Evolutionary conservation across 2,888 invertebrate genomes (phyloP), one percentile per base, ranked within the genome.

Genomic region (Neocrepidodera transversa): DNA sequence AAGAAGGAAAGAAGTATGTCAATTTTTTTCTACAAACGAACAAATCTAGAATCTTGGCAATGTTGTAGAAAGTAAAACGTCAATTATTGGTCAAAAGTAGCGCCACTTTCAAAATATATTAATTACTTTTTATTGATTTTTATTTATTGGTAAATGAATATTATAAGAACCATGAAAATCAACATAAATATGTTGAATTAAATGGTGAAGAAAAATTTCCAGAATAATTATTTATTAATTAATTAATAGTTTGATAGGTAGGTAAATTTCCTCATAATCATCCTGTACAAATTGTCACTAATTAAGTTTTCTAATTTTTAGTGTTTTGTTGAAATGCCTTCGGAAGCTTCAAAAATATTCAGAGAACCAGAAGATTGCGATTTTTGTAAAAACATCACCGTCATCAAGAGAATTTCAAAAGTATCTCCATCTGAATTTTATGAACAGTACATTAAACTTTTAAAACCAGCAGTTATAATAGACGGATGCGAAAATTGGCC

Each of bases 401-500:
- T 82, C 63, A 86, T 93, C 20, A 85, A 85, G 32, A 86, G 88
- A 59, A 81, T 94, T 0, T 76, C 83, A 5, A 86, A 88, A 69
- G 83, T 93, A 13, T 84, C 87, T 0, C 84, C 88, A 0, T 78
- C 80, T 3, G 82, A 86, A 57, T 96, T 96, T 75, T 91, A 93
- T 71, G 76, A 83, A 16, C 79, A 82, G 72, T 95, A 86, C 71
- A 93, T 93, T 0, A 92, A 92, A 72, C 84, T 85, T 8, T 89
- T 90, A 0, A 83, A 84, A 4, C 97, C 97, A 0, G 91, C 96
- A 1, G 88, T 97, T 10, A 84, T 97, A 6, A 87, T 86, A 2
- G 97, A 96, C 78, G 96, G 90, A 0, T 89, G 89, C 13, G 74
- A 69, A 5, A 87, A 88, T 65, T 97, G 96, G 97, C 87, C 87